Conservation (phyloP, 1,140 invertebrate species). For the Lasioglossum baleicum region DNA sequence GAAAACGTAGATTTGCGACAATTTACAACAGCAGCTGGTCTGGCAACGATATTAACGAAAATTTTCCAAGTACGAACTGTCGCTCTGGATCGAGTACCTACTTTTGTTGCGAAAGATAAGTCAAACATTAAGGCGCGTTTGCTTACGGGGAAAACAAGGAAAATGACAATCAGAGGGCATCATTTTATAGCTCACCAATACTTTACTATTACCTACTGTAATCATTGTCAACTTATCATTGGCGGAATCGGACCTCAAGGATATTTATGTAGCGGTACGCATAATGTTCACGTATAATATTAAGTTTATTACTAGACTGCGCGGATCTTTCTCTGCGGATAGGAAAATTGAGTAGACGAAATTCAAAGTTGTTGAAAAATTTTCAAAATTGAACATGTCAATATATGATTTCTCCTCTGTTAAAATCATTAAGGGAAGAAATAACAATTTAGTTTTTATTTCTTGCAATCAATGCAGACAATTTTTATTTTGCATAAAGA, state of each 20-base stretch:
- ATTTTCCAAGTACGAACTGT: conserved; percentile 84
- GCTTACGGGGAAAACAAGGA: conserved; percentile 86
- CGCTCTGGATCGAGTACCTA: conserved; percentile 85
- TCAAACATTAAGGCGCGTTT: conserved; percentile 85
- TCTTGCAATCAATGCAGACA: too few relatives aligned
- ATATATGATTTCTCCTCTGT: too few relatives aligned
- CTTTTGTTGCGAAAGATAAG: conserved; percentile 92
- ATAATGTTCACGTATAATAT: conserved; percentile 25
- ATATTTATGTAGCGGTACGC: conserved; percentile 92
- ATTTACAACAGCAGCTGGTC: conserved; percentile 87
- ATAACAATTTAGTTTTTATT: too few relatives aligned
- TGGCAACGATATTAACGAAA: conserved; percentile 89
- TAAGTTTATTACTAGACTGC: background rate
- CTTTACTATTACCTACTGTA: conserved; percentile 93
- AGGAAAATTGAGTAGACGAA: too few relatives aligned
- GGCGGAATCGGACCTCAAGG: conserved; percentile 97
- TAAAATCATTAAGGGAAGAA: too few relatives aligned
- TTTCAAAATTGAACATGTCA: too few relatives aligned
- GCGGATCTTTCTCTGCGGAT: too few relatives aligned
- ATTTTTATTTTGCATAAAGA: too few relatives aligned
- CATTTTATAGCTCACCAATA: conserved; percentile 94
- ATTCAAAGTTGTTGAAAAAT: too few relatives aligned
- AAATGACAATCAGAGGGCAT: conserved; percentile 92
- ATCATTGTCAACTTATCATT: conserved; percentile 94
- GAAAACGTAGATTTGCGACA: conserved; percentile 84